A percentile compares a stretch with the other conserved stretches of the same genome.
phyloP scores from a whole-genome alignment of 2,113 vertebrate genomes.

The Panurus biarmicus region DNA sequence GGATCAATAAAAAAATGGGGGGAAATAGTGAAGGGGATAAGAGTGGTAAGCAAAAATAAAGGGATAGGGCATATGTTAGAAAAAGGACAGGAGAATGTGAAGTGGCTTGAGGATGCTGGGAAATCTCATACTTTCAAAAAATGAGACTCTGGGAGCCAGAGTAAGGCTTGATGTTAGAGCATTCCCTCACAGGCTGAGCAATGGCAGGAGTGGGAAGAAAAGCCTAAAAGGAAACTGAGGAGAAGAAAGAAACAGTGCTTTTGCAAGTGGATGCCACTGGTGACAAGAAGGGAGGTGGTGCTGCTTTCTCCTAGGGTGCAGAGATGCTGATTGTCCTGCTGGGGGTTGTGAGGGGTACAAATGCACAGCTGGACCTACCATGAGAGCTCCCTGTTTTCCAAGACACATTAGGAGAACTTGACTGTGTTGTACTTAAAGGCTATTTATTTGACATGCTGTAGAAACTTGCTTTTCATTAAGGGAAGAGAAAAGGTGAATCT shows the following conservation, averaged over 20 bases:
- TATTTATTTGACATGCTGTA: neutral
- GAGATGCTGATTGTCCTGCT: neutral
- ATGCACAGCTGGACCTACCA: neutral
- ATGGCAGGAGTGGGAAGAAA: neutral
- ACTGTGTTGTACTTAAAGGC: neutral
- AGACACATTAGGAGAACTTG: neutral
- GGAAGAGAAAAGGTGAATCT: constrained; percentile 2
- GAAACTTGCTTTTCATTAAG: constrained; percentile 29
- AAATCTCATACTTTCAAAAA: neutral
- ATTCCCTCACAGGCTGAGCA: neutral
- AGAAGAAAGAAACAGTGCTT: neutral
- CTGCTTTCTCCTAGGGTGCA: accelerated
- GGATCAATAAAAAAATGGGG: neutral
- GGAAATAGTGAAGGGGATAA: neutral
- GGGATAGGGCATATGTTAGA: neutral
- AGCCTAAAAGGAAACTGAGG: neutral
- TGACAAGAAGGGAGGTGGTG: neutral
- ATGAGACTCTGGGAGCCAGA: neutral
- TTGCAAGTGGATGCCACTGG: neutral
- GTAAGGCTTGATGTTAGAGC: neutral
- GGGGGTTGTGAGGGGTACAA: neutral
- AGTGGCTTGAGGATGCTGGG: neutral
- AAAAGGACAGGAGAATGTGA: neutral
- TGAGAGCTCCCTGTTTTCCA: neutral
- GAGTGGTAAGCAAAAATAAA: neutral